Conservation (phyloP, 2,888 invertebrate species). For the Orthosia incerta region DNA sequence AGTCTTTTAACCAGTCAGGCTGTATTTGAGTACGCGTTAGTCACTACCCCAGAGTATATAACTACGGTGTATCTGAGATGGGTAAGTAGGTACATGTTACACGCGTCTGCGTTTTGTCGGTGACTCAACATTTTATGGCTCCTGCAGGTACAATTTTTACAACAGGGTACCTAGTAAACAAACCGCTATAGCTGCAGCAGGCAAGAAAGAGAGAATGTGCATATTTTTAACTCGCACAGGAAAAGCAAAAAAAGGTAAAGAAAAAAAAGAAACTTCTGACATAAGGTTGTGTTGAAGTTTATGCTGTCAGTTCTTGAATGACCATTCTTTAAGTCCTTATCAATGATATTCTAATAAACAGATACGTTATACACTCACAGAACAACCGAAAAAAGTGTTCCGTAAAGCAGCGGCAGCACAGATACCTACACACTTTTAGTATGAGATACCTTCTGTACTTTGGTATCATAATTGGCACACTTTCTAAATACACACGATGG, state of each 20-base stretch:
- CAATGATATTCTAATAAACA: no score
- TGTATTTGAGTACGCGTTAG: constrained; percentile 9
- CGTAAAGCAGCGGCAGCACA: no score
- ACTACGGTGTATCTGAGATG: constrained; percentile 4
- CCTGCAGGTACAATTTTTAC: constrained; percentile 8
- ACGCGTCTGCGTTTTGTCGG: constrained; percentile 11
- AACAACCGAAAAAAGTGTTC: no score
- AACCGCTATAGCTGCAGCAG: neutral
- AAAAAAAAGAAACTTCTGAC: neutral
- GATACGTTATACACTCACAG: no score
- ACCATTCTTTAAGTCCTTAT: neutral
- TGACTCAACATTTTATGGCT: constrained; percentile 17
- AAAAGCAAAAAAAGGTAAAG: no score
- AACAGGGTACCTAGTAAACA: constrained; percentile 11
- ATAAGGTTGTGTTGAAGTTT: neutral
- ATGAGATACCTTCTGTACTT: no score
- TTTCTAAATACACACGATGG: no score
- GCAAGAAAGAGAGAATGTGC: no score
- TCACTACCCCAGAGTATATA: neutral
- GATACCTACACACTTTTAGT: no score
- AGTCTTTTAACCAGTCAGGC: neutral
- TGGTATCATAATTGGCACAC: no score
- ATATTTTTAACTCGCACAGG: no score
- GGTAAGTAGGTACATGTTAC: neutral
- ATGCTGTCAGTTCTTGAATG: neutral